Evolutionary conservation across 2,113 vertebrate species (phyloP).

Genomic region (Mormyrus lacerda): DNA sequence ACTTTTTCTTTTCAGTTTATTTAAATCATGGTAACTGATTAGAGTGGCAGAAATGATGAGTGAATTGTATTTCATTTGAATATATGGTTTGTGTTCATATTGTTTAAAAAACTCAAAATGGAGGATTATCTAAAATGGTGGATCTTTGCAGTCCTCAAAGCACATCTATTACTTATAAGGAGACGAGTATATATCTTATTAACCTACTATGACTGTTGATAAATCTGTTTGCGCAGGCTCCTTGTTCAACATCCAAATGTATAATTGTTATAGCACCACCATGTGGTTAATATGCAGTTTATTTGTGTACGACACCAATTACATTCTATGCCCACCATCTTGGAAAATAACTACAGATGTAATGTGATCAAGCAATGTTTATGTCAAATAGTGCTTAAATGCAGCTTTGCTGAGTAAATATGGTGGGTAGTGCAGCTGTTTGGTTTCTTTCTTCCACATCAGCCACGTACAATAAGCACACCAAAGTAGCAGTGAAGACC

Average conservation of each 20-base stretch:
- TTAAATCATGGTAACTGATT: neutral
- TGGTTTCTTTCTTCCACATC: neutral
- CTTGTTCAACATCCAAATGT: neutral
- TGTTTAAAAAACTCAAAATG: neutral
- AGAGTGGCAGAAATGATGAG: neutral
- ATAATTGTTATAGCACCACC: neutral
- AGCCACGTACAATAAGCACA: constrained; percentile 92
- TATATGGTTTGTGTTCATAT: neutral
- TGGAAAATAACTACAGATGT: neutral
- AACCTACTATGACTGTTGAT: neutral
- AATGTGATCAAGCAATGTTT: neutral
- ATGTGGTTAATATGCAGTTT: neutral
- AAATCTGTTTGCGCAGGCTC: neutral
- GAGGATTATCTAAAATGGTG: neutral
- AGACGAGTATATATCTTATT: neutral
- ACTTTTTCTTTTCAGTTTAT: neutral
- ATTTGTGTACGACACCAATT: neutral
- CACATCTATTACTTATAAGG: neutral
- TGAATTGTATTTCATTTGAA: neutral
- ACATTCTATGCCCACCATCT: neutral
- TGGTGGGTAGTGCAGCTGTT: neutral
- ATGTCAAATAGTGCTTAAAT: neutral
- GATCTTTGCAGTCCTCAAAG: neutral
- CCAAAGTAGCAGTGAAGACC: constrained; percentile 93
- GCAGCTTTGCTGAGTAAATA: neutral